Conservation (phyloP, 2,888 invertebrate genomes). For the Drosophila barbarae region DNA sequence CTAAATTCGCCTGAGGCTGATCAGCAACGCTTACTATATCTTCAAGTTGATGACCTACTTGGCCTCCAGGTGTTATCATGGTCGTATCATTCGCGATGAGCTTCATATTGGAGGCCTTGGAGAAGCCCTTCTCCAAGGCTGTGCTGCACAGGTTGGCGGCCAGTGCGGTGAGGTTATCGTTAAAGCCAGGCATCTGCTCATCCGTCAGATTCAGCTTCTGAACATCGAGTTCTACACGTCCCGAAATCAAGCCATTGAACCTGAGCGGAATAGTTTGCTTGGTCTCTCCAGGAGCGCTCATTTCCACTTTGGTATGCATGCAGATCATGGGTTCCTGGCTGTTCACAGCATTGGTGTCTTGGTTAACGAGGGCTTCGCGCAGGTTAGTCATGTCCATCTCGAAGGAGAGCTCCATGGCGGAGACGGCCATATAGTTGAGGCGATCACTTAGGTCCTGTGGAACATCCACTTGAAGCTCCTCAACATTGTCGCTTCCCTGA, state of each 20-base stretch:
- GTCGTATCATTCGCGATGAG: constrained; percentile 4
- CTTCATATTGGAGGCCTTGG: constrained; percentile 11
- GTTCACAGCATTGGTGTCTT: not conserved
- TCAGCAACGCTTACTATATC: not conserved
- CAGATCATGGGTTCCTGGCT: constrained; percentile 43
- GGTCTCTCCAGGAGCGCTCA: constrained; percentile 15
- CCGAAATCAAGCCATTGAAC: constrained; percentile 70
- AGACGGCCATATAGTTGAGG: constrained; percentile 61
- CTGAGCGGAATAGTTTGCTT: constrained; percentile 55
- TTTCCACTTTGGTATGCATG: constrained; percentile 55
- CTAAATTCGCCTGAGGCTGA: constrained; percentile 1
- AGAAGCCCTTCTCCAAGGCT: constrained; percentile 63
- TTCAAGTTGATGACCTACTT: not conserved
- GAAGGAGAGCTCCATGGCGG: constrained; percentile 73
- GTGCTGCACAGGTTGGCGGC: constrained; percentile 73
- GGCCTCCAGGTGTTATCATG: not conserved
- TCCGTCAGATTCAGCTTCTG: constrained; percentile 54
- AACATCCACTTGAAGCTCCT: constrained; percentile 51
- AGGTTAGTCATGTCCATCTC: constrained; percentile 75
- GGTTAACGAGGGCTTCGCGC: constrained; percentile 52
- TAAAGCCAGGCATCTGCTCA: constrained; percentile 58
- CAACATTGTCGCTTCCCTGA: not conserved
- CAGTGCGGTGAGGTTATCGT: constrained; percentile 69
- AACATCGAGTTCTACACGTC: constrained; percentile 64
- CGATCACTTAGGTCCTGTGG: constrained; percentile 50